These are phyloP conservation scores for Cheilosia scutellata DNA, from an alignment of 2,888 invertebrate species.

Conservation along the genomic window DNA sequence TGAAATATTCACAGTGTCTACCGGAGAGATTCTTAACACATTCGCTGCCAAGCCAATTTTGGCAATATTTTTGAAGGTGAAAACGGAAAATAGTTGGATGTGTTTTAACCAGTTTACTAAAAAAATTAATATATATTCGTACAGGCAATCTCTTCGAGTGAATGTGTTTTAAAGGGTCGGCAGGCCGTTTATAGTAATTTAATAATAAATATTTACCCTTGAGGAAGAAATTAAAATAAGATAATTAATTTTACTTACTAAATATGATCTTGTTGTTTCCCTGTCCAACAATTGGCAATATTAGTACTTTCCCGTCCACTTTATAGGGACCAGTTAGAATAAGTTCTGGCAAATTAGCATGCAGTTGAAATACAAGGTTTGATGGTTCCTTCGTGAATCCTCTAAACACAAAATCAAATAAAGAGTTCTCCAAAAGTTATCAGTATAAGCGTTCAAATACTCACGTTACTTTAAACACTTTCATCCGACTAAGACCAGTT, in stretches of 20 bases:
- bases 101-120: no score
- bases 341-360: constrained; percentile 78
- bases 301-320: constrained; percentile 79
- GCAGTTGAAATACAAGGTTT: constrained; percentile 75
- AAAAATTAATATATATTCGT: no score
- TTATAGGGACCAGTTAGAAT: constrained; percentile 79
- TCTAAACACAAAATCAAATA: constrained; percentile 18
- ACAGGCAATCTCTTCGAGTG: no score
- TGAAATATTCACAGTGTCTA: no score
- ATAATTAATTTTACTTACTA: constrained; percentile 74
- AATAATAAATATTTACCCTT: neutral
- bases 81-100: no score
- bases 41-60: no score
- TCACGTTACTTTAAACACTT: constrained; percentile 77
- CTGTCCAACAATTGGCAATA: constrained; percentile 80
- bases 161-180: no score
- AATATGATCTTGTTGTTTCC: constrained; percentile 78
- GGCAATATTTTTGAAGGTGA: no score
- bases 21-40: no score
- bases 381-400: constrained; percentile 35
- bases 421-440: neutral
- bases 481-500: constrained; percentile 78
- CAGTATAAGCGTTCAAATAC: constrained; percentile 36
- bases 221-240: neutral
- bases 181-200: no score